Evolutionary conservation across 2,888 invertebrate genomes (phyloP).

Genomic region (Xestia rhomboidea): DNA sequence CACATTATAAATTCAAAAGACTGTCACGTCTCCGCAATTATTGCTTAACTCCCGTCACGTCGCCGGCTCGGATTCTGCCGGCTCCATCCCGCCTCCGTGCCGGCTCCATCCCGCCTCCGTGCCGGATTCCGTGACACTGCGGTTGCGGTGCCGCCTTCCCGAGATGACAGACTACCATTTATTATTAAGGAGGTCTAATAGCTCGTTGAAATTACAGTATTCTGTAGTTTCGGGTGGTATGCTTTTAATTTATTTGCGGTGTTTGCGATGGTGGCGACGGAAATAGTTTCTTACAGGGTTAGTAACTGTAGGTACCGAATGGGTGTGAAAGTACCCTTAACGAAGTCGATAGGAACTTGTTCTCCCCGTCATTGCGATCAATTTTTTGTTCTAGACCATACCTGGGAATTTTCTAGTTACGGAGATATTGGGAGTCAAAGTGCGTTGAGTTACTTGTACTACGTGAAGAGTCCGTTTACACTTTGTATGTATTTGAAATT

Average conservation of each 20-base stretch:
- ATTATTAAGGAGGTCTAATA: constrained; percentile 2
- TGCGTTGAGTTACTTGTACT: no score
- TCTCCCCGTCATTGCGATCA: no score
- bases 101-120: background rate
- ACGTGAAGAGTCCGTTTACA: no score
- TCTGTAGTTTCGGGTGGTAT: background rate
- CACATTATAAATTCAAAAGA: background rate
- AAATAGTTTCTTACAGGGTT: background rate
- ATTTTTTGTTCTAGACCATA: no score
- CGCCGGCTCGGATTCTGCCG: background rate
- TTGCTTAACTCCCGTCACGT: background rate
- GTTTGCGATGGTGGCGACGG: background rate
- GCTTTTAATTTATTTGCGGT: background rate
- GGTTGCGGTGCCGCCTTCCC: background rate
- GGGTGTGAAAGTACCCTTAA: no score
- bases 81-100: background rate
- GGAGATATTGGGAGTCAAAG: no score
- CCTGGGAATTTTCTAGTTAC: no score
- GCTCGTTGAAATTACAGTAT: background rate
- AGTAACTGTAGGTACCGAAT: background rate
- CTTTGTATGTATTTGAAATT: no score
- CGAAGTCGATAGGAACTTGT: no score
- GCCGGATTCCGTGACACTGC: constrained; percentile 2
- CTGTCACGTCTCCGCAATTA: constrained; percentile 5
- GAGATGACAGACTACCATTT: constrained; percentile 9